A percentile compares a stretch with the other conserved stretches of the same genome.
phyloP scores from a whole-genome alignment of 1,140 invertebrate species.

The Zeugodacus cucurbitae region DNA sequence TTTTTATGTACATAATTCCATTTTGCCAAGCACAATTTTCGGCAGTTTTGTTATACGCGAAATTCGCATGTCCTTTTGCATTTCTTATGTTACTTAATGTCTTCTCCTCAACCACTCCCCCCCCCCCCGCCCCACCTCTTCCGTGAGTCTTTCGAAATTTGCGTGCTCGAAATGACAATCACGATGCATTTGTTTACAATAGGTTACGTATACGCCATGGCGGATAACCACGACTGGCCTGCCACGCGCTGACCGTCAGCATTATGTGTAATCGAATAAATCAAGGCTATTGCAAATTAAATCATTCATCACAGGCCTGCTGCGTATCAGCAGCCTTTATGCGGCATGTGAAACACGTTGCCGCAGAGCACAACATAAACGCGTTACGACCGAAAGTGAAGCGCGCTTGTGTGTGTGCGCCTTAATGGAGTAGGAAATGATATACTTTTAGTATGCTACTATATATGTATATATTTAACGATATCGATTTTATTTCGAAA shows the following conservation, averaged over 20 bases:
- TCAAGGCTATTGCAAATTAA: constrained; percentile 7
- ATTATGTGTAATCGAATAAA: not conserved
- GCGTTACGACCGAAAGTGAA: no score
- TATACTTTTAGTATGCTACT: not conserved
- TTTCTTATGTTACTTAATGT: not conserved
- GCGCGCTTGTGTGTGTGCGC: not conserved
- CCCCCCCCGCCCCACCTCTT: not conserved
- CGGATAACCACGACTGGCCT: not conserved
- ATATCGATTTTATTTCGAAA: not conserved
- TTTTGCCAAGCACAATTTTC: not conserved
- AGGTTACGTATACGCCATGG: not conserved
- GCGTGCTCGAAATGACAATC: not conserved
- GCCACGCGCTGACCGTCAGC: not conserved
- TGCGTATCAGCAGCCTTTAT: not conserved
- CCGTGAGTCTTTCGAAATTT: not conserved
- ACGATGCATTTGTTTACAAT: not conserved
- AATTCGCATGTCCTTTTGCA: not conserved
- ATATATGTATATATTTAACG: not conserved
- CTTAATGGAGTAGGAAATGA: not conserved
- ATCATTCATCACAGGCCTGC: not conserved
- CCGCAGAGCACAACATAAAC: no score
- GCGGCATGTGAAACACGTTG: not conserved
- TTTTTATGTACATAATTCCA: not conserved
- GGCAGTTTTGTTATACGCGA: not conserved
- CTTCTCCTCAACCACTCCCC: not conserved